These are phyloP conservation scores for Osmerus eperlanus DNA, from an alignment of 2,113 vertebrate species.

Conservation along the genomic window DNA sequence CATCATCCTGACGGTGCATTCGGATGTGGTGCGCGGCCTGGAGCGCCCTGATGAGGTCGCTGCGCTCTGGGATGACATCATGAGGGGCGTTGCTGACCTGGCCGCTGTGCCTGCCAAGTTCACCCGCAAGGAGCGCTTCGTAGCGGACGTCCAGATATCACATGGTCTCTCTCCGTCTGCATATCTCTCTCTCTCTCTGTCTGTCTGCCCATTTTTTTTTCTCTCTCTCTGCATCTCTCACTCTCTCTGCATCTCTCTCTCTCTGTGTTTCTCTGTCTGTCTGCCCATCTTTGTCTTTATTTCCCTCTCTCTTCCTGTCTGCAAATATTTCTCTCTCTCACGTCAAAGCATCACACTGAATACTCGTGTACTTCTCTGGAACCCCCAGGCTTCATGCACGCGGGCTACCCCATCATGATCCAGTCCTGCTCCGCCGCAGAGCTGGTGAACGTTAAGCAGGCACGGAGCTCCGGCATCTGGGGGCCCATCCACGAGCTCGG, in stretches of 20 bases:
- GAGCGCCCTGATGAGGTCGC: constrained; percentile 73
- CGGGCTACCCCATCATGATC: constrained; percentile 76
- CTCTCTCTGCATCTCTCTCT: too few relatives aligned
- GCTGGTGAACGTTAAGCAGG: constrained; percentile 24
- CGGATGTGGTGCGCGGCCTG: constrained; percentile 50
- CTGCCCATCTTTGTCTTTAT: background rate
- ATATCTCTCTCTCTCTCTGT: background rate
- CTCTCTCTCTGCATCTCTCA: background rate
- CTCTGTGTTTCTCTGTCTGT: too few relatives aligned
- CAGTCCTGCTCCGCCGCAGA: constrained; percentile 8
- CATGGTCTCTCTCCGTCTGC: constrained; percentile 52
- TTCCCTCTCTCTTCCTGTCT: background rate
- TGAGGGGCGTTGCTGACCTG: constrained; percentile 72
- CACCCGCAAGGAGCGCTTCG: constrained; percentile 78
- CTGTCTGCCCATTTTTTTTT: background rate
- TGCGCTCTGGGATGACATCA: constrained; percentile 69
- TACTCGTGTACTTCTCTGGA: background rate
- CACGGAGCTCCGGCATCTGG: constrained; percentile 49
- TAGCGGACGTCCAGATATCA: constrained; percentile 80
- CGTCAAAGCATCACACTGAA: background rate
- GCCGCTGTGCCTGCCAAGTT: constrained; percentile 69
- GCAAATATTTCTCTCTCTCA: background rate
- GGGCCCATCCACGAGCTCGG: constrained; percentile 70
- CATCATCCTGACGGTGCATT: constrained; percentile 76
- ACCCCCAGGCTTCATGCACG: constrained; percentile 74